A percentile compares a stretch with the other conserved stretches of the same genome.
These are phyloP conservation scores for Acromyrmex echinatior DNA, from an alignment of 1,140 invertebrate genomes.

Conservation along the genomic window DNA sequence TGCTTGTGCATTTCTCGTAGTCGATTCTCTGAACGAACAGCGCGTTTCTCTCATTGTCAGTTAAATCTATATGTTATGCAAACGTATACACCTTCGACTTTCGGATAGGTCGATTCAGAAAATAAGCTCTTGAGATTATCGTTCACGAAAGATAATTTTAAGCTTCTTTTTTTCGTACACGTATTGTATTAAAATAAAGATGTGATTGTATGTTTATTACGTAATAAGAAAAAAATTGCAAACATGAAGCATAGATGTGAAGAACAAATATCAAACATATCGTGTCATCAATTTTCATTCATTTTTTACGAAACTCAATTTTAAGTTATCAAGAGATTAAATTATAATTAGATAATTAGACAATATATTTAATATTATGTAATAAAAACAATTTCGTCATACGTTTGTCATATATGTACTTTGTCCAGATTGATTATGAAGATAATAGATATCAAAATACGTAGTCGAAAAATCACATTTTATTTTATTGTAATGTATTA, in stretches of 20 bases:
- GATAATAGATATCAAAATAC: neutral
- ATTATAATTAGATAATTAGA: neutral
- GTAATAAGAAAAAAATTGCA: neutral
- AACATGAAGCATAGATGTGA: neutral
- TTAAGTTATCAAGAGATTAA: neutral
- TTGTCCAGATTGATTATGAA: neutral
- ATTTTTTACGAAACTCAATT: constrained; percentile 5
- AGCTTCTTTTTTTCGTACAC: neutral
- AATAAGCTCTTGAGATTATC: neutral
- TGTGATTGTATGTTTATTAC: neutral
- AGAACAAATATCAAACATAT: neutral
- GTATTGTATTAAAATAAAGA: neutral
- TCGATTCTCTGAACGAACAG: constrained; percentile 53
- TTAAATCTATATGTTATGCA: constrained; percentile 53
- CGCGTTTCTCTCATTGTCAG: constrained; percentile 24
- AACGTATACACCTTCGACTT: constrained; percentile 30
- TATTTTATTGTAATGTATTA: neutral
- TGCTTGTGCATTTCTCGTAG: constrained; percentile 48
- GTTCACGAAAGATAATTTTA: constrained; percentile 2
- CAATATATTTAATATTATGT: neutral
- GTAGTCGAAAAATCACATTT: neutral
- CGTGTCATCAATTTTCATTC: neutral
- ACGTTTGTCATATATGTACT: neutral
- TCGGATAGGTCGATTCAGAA: neutral
- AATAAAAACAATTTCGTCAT: constrained; percentile 17